A percentile compares a stretch with the other conserved stretches of the same genome.
Evolutionary conservation across 2,113 vertebrate genomes (phyloP).

Genomic region (Clarias macrocephalus): DNA sequence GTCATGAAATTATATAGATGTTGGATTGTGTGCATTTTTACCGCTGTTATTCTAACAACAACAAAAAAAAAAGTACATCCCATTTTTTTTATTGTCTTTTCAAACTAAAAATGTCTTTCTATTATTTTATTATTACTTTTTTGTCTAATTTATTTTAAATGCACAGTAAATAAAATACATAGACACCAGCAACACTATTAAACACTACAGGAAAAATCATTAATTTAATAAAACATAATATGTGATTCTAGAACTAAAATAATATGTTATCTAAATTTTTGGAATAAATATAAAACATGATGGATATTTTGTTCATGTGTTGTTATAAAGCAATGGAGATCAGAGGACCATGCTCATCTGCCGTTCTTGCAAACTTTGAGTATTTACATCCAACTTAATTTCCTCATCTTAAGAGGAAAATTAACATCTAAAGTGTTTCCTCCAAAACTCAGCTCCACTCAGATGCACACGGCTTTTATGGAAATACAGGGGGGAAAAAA

Average conservation of each 20-base stretch:
- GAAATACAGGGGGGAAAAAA: slow-evolving; percentile 6
- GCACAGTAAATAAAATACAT: too few relatives aligned
- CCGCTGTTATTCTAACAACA: not conserved
- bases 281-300: too few relatives aligned
- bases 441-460: slow-evolving; percentile 16
- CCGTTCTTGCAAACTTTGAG: not conserved
- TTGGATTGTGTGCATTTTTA: not conserved
- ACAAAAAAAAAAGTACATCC: not conserved
- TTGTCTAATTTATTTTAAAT: too few relatives aligned
- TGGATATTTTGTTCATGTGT: too few relatives aligned
- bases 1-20: slow-evolving; percentile 13
- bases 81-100: too few relatives aligned
- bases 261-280: not conserved
- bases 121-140: too few relatives aligned
- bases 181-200: too few relatives aligned
- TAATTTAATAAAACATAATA: too few relatives aligned
- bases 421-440: slow-evolving; percentile 32
- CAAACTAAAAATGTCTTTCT: too few relatives aligned
- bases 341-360: not conserved
- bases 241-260: too few relatives aligned
- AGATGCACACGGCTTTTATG: slow-evolving; percentile 31
- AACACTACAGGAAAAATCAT: too few relatives aligned
- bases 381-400: slow-evolving; percentile 16
- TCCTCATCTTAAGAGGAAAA: slow-evolving; percentile 25
- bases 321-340: not conserved